A percentile compares a stretch with the other conserved stretches of the same genome.
These are phyloP conservation scores for Hymenopus coronatus DNA, from an alignment of 2,888 invertebrate genomes.

Conservation along the genomic window DNA sequence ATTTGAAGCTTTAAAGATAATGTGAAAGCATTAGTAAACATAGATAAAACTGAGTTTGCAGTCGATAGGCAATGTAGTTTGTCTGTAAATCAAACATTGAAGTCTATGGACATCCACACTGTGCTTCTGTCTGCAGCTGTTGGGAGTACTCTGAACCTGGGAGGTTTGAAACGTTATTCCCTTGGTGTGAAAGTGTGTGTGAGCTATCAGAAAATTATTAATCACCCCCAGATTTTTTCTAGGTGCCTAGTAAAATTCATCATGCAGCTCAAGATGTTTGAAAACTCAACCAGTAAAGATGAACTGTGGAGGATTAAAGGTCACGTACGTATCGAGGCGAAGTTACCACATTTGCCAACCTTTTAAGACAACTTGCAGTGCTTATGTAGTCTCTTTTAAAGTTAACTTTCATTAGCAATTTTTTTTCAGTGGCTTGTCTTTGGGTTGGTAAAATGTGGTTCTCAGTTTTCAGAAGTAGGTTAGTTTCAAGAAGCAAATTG, in stretches of 20 bases:
- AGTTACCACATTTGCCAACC: slow-evolving; percentile 2
- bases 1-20: background rate
- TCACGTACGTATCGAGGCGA: slow-evolving; percentile 34
- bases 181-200: slow-evolving; percentile 49
- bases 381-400: background rate
- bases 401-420: background rate
- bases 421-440: background rate
- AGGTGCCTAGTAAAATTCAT: slow-evolving; percentile 45
- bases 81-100: background rate
- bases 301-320: slow-evolving; percentile 22
- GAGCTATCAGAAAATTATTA: slow-evolving; percentile 56
- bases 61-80: background rate
- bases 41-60: background rate
- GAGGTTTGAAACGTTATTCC: slow-evolving; percentile 7
- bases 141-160: background rate
- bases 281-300: slow-evolving; percentile 26
- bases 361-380: background rate
- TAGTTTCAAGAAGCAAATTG: background rate
- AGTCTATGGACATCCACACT: slow-evolving; percentile 12
- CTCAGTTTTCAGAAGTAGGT: slow-evolving; percentile 16
- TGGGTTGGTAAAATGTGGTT: slow-evolving; percentile 8
- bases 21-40: background rate
- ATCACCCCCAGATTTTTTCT: slow-evolving; percentile 61
- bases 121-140: slow-evolving; percentile 4
- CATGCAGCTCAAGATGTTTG: slow-evolving; percentile 30